Evolutionary conservation across 92 coral and sea anemone genomes (phyloP).

Genomic region (Bergia sp.): DNA sequence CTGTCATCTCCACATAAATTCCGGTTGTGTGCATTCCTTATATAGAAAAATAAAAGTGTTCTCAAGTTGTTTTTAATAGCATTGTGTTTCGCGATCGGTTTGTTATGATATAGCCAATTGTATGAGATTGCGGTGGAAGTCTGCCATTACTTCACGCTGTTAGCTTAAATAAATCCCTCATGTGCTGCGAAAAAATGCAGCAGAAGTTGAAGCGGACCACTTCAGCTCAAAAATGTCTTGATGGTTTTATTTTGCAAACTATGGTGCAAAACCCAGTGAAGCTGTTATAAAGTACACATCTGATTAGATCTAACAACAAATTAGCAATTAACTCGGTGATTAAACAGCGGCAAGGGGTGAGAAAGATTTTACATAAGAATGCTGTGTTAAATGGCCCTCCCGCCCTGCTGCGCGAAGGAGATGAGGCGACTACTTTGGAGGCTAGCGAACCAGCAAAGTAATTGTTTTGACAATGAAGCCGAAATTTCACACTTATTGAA

Average conservation of each 20-base stretch:
- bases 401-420: too few species aligned
- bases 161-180: conserved; percentile 26
- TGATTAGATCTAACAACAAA: conserved; percentile 92
- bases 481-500: conserved; percentile 47
- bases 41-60: conserved; percentile 79
- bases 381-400: conserved; percentile 51
- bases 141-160: conserved; percentile 37
- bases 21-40: conserved; percentile 86
- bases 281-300: conserved; percentile 78
- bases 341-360: conserved; percentile 65
- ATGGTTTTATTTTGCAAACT: conserved; percentile 9
- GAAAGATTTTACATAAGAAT: conserved; percentile 56
- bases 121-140: conserved; percentile 69
- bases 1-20: conserved; percentile 81
- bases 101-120: conserved; percentile 83
- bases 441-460: conserved; percentile 14
- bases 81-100: conserved; percentile 64
- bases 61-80: conserved; percentile 80
- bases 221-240: conserved; percentile 33
- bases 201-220: conserved; percentile 19
- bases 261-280: conserved; percentile 49
- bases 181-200: neutral
- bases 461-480: conserved; percentile 47
- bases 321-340: conserved; percentile 87
- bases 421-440: too few species aligned